phyloP scores from a whole-genome alignment of 2,797 vertebrate species.

The Danio jaintianensis region DNA sequence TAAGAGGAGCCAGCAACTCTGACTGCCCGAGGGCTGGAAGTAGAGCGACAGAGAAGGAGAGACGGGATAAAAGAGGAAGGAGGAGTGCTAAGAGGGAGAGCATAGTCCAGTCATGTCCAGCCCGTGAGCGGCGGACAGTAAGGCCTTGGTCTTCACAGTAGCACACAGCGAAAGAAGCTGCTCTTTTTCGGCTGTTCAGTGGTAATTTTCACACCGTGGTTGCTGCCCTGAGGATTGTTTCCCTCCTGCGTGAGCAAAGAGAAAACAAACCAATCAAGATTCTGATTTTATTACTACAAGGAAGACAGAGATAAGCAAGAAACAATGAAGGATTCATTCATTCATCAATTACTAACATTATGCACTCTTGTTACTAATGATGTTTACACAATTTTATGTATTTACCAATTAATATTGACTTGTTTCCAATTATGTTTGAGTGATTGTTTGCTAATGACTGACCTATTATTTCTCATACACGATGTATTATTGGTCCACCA shows the following conservation, averaged over 20 bases:
- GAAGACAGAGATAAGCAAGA: no score
- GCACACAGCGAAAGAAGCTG: slow-evolving; percentile 95
- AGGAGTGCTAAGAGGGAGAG: slow-evolving; percentile 78
- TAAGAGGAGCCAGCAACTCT: slow-evolving; percentile 34
- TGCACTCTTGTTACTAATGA: no score
- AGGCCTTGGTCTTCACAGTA: slow-evolving; percentile 89
- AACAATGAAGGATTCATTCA: not conserved
- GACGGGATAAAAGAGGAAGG: slow-evolving; percentile 54
- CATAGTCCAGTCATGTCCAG: slow-evolving; percentile 85
- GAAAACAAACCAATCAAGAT: not conserved
- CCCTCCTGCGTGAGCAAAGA: slow-evolving; percentile 85
- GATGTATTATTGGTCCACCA: no score
- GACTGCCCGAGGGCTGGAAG: slow-evolving; percentile 51
- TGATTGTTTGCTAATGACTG: no score
- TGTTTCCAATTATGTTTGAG: no score
- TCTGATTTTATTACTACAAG: not conserved
- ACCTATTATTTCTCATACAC: no score
- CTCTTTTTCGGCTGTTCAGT: slow-evolving; percentile 93
- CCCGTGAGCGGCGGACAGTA: slow-evolving; percentile 69
- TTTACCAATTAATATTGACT: not conserved
- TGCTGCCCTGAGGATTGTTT: slow-evolving; percentile 91
- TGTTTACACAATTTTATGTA: no score
- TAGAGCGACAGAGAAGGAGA: slow-evolving; percentile 39
- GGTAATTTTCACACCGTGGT: slow-evolving; percentile 93
- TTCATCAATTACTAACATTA: no score